Evolutionary conservation across 2,888 invertebrate species (phyloP), one percentile per base, ranked within the genome.

Genomic region (Alloplasta piceator): DNA sequence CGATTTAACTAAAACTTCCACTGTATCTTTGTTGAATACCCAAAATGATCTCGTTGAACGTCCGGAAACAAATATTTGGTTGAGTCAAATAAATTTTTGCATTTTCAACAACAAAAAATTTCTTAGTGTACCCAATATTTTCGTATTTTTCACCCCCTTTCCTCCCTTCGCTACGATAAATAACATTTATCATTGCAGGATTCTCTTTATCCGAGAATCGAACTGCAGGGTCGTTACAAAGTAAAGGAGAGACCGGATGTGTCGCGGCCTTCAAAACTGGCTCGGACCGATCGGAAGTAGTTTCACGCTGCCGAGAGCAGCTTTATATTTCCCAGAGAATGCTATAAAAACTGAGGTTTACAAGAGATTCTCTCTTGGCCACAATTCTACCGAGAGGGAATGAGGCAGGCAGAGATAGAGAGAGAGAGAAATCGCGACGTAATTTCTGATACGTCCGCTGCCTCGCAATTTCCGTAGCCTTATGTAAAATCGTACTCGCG

Each of bases 271-370:
- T 81, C 77, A 61, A 38, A 72, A 76, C 43, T 36, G n/a, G 63
- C 66, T 56, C 61, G 61, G 10, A 48, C 60, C 77, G 70, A 74
- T 81, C 76, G 81, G 83, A 83, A 83, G 73, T 83, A 48, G 78
- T 75, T 80, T 80, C 78, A 80, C 83, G 71, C 71, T 72, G 43
- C 61, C 63, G 63, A 61, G 72, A 76, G 64, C 77, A 74, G 73
- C 63, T 73, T 66, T 70, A 3, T 26, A 67, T 77, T 77, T 77
- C 60, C 72, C 80, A 58, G 61, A 26, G 26, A 67, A 80, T 63
- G 67, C 61, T 67, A 36, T 38, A 67, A 67, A 72, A 63, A 14
- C 39, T 38, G 41, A 9, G 16, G 6, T 46, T 52, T 7, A 52
- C 52, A 12, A 52, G 52, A 60, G 56, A 66, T 6, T 6, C 48